Conservation (phyloP, 1,140 invertebrate genomes). For the Solen grandis region DNA sequence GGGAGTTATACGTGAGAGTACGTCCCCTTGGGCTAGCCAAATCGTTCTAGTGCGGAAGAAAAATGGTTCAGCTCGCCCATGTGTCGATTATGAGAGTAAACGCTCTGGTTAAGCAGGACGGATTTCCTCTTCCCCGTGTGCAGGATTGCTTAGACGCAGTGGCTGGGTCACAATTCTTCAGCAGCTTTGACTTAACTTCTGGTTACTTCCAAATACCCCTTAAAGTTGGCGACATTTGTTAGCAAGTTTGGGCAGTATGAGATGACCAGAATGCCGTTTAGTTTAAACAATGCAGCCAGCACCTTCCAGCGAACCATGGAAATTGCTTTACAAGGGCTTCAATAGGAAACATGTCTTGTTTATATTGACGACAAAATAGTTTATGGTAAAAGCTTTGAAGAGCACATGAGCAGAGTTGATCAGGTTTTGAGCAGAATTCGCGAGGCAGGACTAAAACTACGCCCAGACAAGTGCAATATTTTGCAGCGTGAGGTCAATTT, state of each 20-base stretch:
- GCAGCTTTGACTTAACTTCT: too few species aligned
- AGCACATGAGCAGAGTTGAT: background rate
- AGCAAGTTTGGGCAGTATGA: too few species aligned
- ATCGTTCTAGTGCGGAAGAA: constrained; percentile 28
- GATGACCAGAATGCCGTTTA: constrained; percentile 16
- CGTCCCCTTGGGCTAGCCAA: constrained; percentile 5
- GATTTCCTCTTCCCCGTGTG: too few species aligned
- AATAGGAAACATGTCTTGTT: constrained; percentile 42
- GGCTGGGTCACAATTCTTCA: too few species aligned
- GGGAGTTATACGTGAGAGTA: constrained; percentile 8
- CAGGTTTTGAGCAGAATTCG: constrained; percentile 24
- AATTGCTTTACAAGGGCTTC: constrained; percentile 31
- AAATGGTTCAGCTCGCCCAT: constrained; percentile 7
- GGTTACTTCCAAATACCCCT: too few species aligned
- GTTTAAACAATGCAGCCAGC: constrained; percentile 4
- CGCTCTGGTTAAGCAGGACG: too few species aligned
- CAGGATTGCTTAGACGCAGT: too few species aligned
- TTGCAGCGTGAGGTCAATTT: constrained; percentile 60
- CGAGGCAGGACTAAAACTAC: constrained; percentile 41
- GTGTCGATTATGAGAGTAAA: constrained; percentile 32
- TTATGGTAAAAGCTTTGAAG: constrained; percentile 11
- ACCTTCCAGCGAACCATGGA: constrained; percentile 49
- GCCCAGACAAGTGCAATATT: constrained; percentile 43
- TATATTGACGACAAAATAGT: constrained; percentile 63
- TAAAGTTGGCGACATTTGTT: too few species aligned